Percentiles rank a stretch among this genome's conserved stretches.
phyloP scores from a whole-genome alignment of 2,888 invertebrate genomes.

The Standfussiana lucernea region DNA sequence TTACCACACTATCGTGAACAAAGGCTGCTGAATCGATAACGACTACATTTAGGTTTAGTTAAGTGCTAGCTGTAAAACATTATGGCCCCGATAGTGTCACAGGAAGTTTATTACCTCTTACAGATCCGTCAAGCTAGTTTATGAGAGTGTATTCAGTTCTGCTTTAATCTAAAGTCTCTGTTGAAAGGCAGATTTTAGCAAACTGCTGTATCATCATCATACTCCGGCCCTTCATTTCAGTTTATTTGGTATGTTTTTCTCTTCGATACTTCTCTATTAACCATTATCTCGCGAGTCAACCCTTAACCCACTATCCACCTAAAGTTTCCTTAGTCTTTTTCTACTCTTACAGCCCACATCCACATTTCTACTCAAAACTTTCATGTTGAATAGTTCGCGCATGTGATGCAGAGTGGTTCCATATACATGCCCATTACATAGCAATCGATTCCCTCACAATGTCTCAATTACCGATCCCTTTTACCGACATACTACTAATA shows the following conservation, averaged over 20 bases:
- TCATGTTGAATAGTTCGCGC: not conserved
- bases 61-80: conserved; percentile 36
- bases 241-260: not conserved
- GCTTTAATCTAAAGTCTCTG: not conserved
- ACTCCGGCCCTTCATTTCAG: not conserved
- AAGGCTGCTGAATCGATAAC: conserved; percentile 43
- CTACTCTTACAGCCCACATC: not conserved
- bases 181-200: not conserved
- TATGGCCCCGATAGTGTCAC: conserved; percentile 24
- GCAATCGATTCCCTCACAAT: not conserved
- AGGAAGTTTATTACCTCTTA: conserved; percentile 26
- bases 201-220: no score
- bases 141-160: not conserved
- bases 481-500: not conserved
- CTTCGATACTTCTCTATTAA: not conserved
- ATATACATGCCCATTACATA: not conserved
- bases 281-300: not conserved
- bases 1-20: conserved; percentile 23
- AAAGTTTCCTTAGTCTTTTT: not conserved
- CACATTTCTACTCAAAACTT: no score
- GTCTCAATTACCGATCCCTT: not conserved
- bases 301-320: not conserved
- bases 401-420: not conserved
- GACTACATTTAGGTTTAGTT: conserved; percentile 25
- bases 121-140: conserved; percentile 10